Base-by-base conservation (phyloP, 2,113 vertebrate species). In the Centropus bengalensis region DNA sequence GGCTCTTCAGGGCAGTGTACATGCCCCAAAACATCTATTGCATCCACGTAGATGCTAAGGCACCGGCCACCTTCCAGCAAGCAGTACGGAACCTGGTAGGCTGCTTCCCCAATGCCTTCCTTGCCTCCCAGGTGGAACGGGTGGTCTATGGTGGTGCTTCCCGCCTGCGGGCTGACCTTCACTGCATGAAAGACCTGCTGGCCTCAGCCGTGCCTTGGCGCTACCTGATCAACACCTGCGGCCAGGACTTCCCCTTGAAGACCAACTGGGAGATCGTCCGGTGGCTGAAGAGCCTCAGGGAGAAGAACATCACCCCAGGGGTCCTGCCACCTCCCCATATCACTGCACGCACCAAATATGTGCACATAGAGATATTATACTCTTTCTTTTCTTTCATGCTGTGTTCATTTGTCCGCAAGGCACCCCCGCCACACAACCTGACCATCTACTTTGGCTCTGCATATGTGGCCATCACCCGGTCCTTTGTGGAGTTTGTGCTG, bases 191-290 rank as follows among this genome's bases (percentile, higher is more conserved):
- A 19, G 97, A 98, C 44, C 95, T 97, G 9, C 60, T 83, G 11
- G 64, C 74, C 76, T 95, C 90, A 0, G 3, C 60, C 0, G 1
- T 96, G 12, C 86, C 82, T 3, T 98, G 97, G 97, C 75, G 55
- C 32, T 97, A 97, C 4, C 59, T 93, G 32, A 71, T 98, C 93
- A 97, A 97, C 82, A 52, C 89, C 32, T 98, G 97, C 1, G 96
- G 95, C 20, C 97, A 98, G 40, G 96, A 98, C 45, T 96, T 97
- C 44, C 97, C 97, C 27, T 89, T 98, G 91, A 97, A 96, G 49
- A 98, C 96, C 81, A 98, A 94, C 81, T 76, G 17, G 93, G 97
- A 98, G 44, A 97, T 98, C 0, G n/a, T 97, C 14, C 96, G 5
- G 33, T 59, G 96, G 30, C 96, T 98, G 70, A 97, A 97, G 59